Percentiles rank a stretch among this genome's conserved stretches.
Conservation (phyloP, 2,888 invertebrate genomes). For the Megamerina dolium region DNA sequence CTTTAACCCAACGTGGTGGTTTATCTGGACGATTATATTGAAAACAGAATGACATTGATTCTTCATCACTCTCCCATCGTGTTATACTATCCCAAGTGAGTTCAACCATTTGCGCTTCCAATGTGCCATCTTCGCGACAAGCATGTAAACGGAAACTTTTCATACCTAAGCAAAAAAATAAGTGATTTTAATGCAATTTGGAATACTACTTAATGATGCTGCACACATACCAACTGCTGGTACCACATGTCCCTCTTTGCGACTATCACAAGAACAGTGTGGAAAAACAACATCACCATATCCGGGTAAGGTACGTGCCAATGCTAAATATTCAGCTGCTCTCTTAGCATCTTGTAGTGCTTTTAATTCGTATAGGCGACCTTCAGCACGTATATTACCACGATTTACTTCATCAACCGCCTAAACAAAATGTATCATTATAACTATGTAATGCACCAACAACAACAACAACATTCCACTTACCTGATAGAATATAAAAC, state of each 20-base stretch:
- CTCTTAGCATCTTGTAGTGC: constrained; percentile 87
- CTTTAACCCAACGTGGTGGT: constrained; percentile 77
- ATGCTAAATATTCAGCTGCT: constrained; percentile 76
- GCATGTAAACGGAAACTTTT: constrained; percentile 70
- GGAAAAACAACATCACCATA: constrained; percentile 94
- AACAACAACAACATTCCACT: not conserved
- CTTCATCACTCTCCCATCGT: constrained; percentile 86
- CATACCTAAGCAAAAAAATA: too few relatives aligned
- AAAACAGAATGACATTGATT: constrained; percentile 85
- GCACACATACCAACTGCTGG: constrained; percentile 60
- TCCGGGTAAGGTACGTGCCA: constrained; percentile 81
- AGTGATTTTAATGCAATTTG: not conserved
- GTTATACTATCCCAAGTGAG: constrained; percentile 78
- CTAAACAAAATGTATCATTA: constrained; percentile 40
- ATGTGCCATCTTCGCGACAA: constrained; percentile 73
- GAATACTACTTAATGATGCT: not conserved
- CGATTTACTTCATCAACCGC: constrained; percentile 94
- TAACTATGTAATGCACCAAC: not conserved
- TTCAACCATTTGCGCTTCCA: constrained; percentile 73
- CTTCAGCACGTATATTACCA: constrained; percentile 83
- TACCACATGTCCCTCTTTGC: constrained; percentile 81
- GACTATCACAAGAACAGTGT: constrained; percentile 85
- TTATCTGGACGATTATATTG: constrained; percentile 76
- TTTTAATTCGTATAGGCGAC: constrained; percentile 91
- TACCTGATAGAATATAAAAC: constrained; percentile 84